These are phyloP conservation scores for Melanotus villosus DNA, from an alignment of 2,888 invertebrate genomes.

Conservation along the genomic window DNA sequence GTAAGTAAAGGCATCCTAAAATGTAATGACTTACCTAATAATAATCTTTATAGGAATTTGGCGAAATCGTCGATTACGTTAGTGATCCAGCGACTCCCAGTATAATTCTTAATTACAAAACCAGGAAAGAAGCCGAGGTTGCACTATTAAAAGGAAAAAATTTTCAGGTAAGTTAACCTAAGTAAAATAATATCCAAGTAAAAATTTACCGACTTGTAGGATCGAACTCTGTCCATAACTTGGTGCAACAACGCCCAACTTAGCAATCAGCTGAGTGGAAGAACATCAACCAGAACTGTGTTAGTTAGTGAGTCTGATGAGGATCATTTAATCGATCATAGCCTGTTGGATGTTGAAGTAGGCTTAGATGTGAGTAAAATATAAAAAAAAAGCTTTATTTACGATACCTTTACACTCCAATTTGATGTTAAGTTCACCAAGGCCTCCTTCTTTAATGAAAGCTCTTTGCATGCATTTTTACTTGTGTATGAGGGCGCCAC, in stretches of 20 bases:
- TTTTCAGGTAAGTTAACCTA: constrained; percentile 73
- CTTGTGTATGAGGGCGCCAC: too few species aligned
- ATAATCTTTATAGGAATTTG: constrained; percentile 79
- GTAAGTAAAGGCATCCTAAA: too few species aligned
- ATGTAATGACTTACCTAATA: neutral
- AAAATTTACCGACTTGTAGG: constrained; percentile 54
- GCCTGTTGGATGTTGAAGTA: constrained; percentile 65
- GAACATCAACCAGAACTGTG: constrained; percentile 58
- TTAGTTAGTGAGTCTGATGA: constrained; percentile 66
- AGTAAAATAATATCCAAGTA: neutral
- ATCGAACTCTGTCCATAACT: constrained; percentile 67
- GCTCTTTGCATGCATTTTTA: too few species aligned
- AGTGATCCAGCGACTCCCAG: constrained; percentile 82
- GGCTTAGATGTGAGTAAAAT: constrained; percentile 65
- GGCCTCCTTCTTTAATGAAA: too few species aligned
- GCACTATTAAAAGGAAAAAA: constrained; percentile 83
- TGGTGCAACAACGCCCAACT: constrained; percentile 62
- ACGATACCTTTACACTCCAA: neutral
- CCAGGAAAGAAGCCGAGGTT: constrained; percentile 84
- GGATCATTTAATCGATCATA: constrained; percentile 67
- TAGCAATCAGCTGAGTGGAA: constrained; percentile 60
- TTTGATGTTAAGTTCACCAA: too few species aligned
- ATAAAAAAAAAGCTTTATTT: neutral
- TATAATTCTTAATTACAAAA: constrained; percentile 81
- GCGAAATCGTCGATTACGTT: constrained; percentile 88